phyloP scores from a whole-genome alignment of 2,113 vertebrate species.

The Danionella cerebrum region DNA sequence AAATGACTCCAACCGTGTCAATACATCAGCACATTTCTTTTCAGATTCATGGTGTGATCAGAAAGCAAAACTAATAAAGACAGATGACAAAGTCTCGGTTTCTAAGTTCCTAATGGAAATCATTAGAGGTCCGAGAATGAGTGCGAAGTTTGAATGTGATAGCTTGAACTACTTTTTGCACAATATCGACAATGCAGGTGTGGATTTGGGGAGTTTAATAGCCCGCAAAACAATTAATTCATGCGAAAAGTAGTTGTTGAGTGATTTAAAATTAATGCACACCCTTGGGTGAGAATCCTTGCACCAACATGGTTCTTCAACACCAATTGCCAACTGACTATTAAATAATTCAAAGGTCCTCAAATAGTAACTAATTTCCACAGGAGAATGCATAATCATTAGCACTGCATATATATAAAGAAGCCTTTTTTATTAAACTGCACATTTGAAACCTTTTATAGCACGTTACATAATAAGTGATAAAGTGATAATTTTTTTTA shows the following conservation, averaged over 20 bases:
- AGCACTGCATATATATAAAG: not conserved
- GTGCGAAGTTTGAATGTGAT: constrained; percentile 22
- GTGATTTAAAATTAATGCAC: not conserved
- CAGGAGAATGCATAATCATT: too few species aligned
- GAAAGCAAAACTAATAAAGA: constrained; percentile 40
- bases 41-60: constrained; percentile 23
- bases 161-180: too few species aligned
- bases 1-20: constrained; percentile 33
- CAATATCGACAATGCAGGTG: too few species aligned
- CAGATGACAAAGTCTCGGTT: constrained; percentile 28
- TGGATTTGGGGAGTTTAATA: too few species aligned
- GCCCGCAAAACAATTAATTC: not conserved
- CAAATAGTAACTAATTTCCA: not conserved
- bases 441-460: not conserved
- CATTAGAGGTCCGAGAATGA: constrained; percentile 18
- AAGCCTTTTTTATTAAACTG: not conserved
- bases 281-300: not conserved
- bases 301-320: not conserved
- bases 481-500: too few species aligned
- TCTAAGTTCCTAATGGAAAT: constrained; percentile 18
- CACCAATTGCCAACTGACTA: not conserved
- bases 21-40: constrained; percentile 31
- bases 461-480: not conserved
- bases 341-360: not conserved
- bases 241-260: not conserved